phyloP scores from a whole-genome alignment of 92 coral and sea anemone genomes.

The Epizoanthus fatuus region DNA sequence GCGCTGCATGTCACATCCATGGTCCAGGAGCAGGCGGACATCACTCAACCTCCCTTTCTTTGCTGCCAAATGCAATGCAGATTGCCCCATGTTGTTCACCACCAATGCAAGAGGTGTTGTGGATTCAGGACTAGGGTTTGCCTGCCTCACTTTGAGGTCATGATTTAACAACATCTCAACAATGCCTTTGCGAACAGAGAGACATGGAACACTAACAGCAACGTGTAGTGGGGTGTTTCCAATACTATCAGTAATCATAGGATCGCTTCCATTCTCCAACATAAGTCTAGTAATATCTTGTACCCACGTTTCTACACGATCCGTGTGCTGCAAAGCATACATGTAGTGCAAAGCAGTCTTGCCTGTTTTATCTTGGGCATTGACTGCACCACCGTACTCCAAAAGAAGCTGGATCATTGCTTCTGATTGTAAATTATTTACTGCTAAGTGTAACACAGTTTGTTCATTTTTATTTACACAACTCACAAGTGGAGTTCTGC shows the following conservation, averaged over 20 bases:
- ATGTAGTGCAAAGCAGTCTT: no score
- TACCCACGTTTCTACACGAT: no score
- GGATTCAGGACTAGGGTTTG: neutral
- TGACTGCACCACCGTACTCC: neutral
- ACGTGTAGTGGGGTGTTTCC: constrained; percentile 1
- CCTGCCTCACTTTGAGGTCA: neutral
- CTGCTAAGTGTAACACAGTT: constrained; percentile 1
- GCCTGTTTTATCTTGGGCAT: constrained; percentile 1
- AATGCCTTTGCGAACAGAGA: no score
- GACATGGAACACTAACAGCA: no score
- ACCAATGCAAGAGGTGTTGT: neutral
- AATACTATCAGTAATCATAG: neutral
- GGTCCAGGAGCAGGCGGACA: constrained; percentile 2
- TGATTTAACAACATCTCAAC: neutral
- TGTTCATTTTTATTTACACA: neutral
- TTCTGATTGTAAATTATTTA: neutral
- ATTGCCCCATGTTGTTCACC: constrained; percentile 9
- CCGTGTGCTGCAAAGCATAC: no score
- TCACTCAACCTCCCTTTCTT: constrained; percentile 15
- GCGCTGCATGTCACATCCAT: constrained; percentile 40
- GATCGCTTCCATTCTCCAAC: constrained; percentile 4
- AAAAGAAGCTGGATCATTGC: neutral
- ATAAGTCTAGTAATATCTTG: neutral
- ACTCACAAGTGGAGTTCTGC: neutral
- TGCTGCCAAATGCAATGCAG: constrained; percentile 30